These are phyloP conservation scores for Urosaurus nigricauda DNA, from an alignment of 2,797 vertebrate species.

Conservation along the genomic window DNA sequence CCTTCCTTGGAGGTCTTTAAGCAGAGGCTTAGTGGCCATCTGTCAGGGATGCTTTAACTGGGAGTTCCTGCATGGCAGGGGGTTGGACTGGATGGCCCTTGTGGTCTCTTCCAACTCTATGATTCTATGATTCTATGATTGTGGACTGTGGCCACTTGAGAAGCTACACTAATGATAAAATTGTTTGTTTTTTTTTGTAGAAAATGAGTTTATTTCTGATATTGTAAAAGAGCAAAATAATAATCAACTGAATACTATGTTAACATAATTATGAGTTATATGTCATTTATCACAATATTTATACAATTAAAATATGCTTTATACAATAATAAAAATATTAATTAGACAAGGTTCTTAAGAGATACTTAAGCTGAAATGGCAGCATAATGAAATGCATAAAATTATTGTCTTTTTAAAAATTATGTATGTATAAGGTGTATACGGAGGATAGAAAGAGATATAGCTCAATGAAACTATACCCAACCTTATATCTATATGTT, in stretches of 20 bases:
- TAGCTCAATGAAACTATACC: background rate
- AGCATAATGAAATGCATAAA: background rate
- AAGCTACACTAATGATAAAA: background rate
- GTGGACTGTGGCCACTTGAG: background rate
- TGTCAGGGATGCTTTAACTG: too few species aligned
- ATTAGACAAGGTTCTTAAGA: background rate
- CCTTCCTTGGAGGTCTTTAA: too few species aligned
- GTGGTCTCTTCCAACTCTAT: too few species aligned
- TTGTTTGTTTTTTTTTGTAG: background rate
- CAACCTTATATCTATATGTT: background rate
- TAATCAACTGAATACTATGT: background rate
- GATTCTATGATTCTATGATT: too few species aligned
- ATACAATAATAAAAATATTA: background rate
- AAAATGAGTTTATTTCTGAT: background rate
- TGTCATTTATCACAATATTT: background rate
- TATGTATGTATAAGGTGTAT: too few species aligned
- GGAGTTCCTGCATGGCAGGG: too few species aligned
- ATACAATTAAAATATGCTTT: background rate
- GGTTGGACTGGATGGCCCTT: too few species aligned
- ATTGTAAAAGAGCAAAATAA: background rate
- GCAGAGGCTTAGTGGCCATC: too few species aligned
- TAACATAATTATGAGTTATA: background rate
- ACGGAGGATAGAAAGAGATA: background rate
- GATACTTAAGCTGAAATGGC: background rate
- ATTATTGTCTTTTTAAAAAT: too few species aligned